Conservation (phyloP, 2,888 invertebrate species). For the Hydropsyche betteni region DNA sequence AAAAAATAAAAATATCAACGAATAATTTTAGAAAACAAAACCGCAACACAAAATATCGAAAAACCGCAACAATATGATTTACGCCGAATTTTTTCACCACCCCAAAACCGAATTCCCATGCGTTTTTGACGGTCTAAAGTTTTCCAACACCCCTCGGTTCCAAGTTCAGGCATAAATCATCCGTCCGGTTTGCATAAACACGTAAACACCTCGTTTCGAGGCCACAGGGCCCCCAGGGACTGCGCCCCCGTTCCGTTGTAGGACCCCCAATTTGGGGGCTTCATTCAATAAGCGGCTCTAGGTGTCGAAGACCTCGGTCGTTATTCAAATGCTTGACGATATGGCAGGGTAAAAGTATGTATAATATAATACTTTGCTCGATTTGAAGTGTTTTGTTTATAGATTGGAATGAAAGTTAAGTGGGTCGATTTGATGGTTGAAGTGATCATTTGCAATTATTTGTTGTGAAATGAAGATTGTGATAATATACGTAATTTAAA, state of each 20-base stretch:
- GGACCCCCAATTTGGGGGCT: slow-evolving; percentile 3
- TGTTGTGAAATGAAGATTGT: too few species aligned
- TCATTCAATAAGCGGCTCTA: slow-evolving; percentile 3
- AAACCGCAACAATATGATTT: slow-evolving; percentile 26
- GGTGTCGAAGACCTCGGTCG: slow-evolving; percentile 2
- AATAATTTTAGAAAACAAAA: too few species aligned
- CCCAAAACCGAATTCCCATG: slow-evolving; percentile 1
- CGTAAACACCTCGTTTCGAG: slow-evolving; percentile 44
- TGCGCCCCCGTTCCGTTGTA: not conserved
- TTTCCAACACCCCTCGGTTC: slow-evolving; percentile 4
- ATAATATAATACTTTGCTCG: not conserved
- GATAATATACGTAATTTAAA: too few species aligned
- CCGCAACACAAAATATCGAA: not conserved
- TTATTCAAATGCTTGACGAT: slow-evolving; percentile 12
- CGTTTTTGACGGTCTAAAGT: slow-evolving; percentile 43
- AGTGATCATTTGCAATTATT: too few species aligned
- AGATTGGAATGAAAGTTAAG: not conserved
- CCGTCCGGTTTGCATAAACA: slow-evolving; percentile 45
- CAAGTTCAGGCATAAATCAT: slow-evolving; percentile 45
- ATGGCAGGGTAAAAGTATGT: too few species aligned
- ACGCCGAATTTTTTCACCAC: slow-evolving; percentile 36
- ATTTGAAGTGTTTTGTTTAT: not conserved
- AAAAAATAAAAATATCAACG: too few species aligned
- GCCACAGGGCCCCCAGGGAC: not conserved
- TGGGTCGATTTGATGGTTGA: too few species aligned